Conservation (phyloP, 1,140 invertebrate species). For the Hycleus cichorii region DNA sequence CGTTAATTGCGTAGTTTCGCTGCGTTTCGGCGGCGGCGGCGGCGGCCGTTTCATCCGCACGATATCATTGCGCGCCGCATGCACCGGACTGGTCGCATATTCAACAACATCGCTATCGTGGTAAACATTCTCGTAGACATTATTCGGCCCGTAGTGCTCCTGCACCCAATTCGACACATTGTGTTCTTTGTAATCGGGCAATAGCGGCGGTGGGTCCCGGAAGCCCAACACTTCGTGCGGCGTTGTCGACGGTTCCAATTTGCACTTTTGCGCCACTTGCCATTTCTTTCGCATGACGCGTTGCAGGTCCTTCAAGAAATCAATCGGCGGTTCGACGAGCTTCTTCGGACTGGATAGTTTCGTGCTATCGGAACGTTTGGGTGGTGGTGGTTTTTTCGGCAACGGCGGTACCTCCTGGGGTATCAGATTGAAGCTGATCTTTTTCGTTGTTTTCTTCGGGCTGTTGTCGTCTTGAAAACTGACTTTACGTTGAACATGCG, state of each 20-base stretch:
- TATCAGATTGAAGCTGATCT: constrained; percentile 48
- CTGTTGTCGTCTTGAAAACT: constrained; percentile 47
- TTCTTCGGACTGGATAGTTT: constrained; percentile 66
- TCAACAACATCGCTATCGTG: constrained; percentile 43
- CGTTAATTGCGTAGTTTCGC: constrained; percentile 64
- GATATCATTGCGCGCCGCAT: constrained; percentile 10
- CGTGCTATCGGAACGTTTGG: constrained; percentile 64
- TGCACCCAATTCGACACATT: constrained; percentile 86
- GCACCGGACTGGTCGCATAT: constrained; percentile 42
- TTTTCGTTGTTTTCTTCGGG: constrained; percentile 46
- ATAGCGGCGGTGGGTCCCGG: constrained; percentile 59
- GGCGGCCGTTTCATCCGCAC: constrained; percentile 52
- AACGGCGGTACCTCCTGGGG: constrained; percentile 45
- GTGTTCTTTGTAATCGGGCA: constrained; percentile 68
- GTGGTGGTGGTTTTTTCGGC: constrained; percentile 54
- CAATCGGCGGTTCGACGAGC: constrained; percentile 66
- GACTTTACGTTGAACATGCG: constrained; percentile 44
- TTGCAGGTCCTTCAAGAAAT: constrained; percentile 81
- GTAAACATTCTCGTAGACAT: constrained; percentile 55
- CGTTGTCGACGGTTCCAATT: constrained; percentile 72
- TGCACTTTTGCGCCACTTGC: constrained; percentile 89
- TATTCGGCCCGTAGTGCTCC: constrained; percentile 70
- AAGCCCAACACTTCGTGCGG: constrained; percentile 88
- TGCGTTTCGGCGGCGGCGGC: constrained; percentile 71
- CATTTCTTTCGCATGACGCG: constrained; percentile 89